Evolutionary conservation across 2,888 invertebrate species (phyloP).

Genomic region (Aphodius sticticus): DNA sequence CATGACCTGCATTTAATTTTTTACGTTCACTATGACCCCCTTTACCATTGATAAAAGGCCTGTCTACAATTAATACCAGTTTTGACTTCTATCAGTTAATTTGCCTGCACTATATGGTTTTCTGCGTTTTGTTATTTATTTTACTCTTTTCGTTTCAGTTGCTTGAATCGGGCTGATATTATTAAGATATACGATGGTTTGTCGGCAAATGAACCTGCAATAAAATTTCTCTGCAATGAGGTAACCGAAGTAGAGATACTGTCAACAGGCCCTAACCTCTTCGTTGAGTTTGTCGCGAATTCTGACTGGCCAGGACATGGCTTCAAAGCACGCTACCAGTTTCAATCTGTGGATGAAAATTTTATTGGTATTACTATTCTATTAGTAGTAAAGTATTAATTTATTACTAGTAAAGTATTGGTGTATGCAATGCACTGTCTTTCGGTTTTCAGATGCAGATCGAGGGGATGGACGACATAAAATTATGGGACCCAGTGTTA

Average conservation of each 20-base stretch:
- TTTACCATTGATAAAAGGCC: no score
- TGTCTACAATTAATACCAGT: no score
- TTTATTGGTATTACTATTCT: conserved; percentile 48
- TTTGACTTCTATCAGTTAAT: no score
- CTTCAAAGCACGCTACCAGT: conserved; percentile 79
- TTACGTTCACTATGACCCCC: no score
- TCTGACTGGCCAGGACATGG: conserved; percentile 82
- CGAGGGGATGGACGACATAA: conserved; percentile 17
- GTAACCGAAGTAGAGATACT: conserved; percentile 79
- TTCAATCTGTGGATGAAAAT: conserved; percentile 70
- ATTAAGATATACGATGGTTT: conserved; percentile 87
- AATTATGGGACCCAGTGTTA: conserved; percentile 75
- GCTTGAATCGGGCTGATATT: conserved; percentile 82
- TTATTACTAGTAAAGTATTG: neutral
- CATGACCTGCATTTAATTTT: no score
- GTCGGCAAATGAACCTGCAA: conserved; percentile 75
- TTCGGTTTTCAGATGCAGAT: conserved; percentile 26
- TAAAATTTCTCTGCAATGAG: conserved; percentile 85
- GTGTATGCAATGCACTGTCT: neutral
- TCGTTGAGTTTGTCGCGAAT: conserved; percentile 86
- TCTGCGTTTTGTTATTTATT: neutral
- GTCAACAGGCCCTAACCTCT: conserved; percentile 83
- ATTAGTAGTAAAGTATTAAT: conserved; percentile 7
- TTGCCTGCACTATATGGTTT: no score
- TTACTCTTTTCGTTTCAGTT: conserved; percentile 65